Evolutionary conservation across 64 coral and sea anemone genomes (phyloP).

Genomic region (Pocillopora verrucosa): DNA sequence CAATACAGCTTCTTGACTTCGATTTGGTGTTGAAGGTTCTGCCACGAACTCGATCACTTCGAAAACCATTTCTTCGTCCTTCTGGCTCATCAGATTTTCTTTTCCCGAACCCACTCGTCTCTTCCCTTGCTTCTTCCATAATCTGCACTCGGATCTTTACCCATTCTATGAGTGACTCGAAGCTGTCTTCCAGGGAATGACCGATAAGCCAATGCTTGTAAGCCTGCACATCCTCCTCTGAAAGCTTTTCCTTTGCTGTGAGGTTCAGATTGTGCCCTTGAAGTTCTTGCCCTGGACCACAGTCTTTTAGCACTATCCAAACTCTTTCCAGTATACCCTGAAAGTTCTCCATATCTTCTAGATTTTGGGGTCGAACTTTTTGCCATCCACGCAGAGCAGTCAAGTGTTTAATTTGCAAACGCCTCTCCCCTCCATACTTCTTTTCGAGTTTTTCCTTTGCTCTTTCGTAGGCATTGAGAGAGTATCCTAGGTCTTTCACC

Average conservation of each 20-base stretch:
- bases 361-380: constrained; percentile 28
- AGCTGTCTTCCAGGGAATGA: constrained; percentile 27
- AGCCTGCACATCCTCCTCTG: constrained; percentile 50
- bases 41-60: background rate
- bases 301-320: constrained; percentile 36
- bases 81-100: constrained; percentile 12
- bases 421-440: constrained; percentile 58
- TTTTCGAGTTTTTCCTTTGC: constrained; percentile 53
- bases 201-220: constrained; percentile 43
- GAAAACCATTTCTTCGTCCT: constrained; percentile 20
- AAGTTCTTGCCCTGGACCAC: constrained; percentile 37
- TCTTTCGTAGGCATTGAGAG: constrained; percentile 57
- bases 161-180: constrained; percentile 47
- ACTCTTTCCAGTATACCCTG: constrained; percentile 46
- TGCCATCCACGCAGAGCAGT: constrained; percentile 49
- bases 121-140: constrained; percentile 59
- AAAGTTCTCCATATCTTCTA: constrained; percentile 65
- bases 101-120: constrained; percentile 1
- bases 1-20: constrained; percentile 35
- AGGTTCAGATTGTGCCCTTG: constrained; percentile 49
- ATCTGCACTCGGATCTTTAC: constrained; percentile 36
- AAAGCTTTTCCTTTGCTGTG: constrained; percentile 63
- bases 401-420: constrained; percentile 52
- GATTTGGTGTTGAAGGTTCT: constrained; percentile 28
- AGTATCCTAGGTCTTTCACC: constrained; percentile 57